Percentiles rank a stretch among this genome's conserved stretches.
Evolutionary conservation across 1,140 invertebrate species (phyloP).

Genomic region (Magallana ariakensis): DNA sequence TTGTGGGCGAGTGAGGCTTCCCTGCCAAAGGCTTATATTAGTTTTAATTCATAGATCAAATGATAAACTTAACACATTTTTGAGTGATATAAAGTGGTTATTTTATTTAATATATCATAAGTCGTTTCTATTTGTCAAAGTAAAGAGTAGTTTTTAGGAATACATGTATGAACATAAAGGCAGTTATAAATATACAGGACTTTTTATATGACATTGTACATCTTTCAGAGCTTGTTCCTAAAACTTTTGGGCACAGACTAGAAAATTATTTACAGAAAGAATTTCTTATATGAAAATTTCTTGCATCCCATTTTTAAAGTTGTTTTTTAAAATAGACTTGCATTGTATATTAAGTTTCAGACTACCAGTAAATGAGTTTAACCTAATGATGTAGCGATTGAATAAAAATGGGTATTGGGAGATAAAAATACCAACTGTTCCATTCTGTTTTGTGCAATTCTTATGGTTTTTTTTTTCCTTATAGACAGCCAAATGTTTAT

Average conservation of each 20-base stretch:
- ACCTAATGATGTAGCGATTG: neutral
- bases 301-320: neutral
- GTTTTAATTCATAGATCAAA: neutral
- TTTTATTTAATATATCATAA: neutral
- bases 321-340: conserved; percentile 3
- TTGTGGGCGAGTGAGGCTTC: conserved; percentile 7
- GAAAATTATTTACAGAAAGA: neutral
- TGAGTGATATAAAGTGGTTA: neutral
- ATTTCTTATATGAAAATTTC: neutral
- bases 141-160: neutral
- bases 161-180: neutral
- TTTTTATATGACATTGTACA: conserved; percentile 10
- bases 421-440: neutral
- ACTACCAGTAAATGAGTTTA: too few relatives aligned
- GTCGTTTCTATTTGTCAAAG: neutral
- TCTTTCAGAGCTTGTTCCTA: neutral
- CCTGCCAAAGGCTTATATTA: neutral
- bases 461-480: neutral
- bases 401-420: neutral
- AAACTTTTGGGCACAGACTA: neutral
- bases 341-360: too few relatives aligned
- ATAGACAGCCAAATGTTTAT: neutral
- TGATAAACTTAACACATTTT: neutral
- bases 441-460: neutral
- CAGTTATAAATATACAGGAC: neutral